phyloP scores from a whole-genome alignment of 2,888 invertebrate species.

The Protodeltote pygarga region DNA sequence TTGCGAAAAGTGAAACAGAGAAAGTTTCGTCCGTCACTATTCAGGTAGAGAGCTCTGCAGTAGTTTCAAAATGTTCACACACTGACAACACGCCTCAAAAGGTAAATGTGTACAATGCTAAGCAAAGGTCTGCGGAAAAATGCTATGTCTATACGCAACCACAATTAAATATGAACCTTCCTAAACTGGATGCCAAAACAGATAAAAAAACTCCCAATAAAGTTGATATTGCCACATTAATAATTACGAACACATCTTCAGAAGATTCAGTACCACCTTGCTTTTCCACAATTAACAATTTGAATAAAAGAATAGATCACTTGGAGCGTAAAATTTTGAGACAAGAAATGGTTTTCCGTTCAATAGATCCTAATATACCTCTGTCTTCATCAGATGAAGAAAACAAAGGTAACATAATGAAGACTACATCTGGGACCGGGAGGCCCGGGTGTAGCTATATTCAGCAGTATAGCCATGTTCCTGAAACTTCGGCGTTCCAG shows the following conservation, averaged over 20 bases:
- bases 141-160: conserved; percentile 70
- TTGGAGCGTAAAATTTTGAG: conserved; percentile 72
- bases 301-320: conserved; percentile 69
- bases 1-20: conserved; percentile 52
- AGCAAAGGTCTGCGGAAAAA: conserved; percentile 64
- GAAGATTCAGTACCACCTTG: conserved; percentile 55
- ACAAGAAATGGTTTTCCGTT: conserved; percentile 78
- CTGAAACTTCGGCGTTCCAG: conserved; percentile 81
- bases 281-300: conserved; percentile 55
- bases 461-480: conserved; percentile 80
- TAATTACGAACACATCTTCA: conserved; percentile 65
- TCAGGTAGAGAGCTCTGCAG: conserved; percentile 56
- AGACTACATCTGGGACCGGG: conserved; percentile 53
- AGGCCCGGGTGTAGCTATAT: conserved; percentile 78
- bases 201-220: conserved; percentile 61
- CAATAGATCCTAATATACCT: conserved; percentile 66
- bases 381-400: conserved; percentile 76
- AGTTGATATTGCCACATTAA: conserved; percentile 68
- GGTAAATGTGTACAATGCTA: conserved; percentile 57
- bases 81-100: conserved; percentile 43
- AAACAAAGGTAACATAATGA: conserved; percentile 59
- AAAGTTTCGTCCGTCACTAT: conserved; percentile 54
- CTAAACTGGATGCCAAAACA: conserved; percentile 60
- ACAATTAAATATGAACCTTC: conserved; percentile 66
- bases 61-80: conserved; percentile 59